These are phyloP conservation scores for Anthopleura sola DNA, from an alignment of 64 coral and sea anemone species.

Conservation along the genomic window DNA sequence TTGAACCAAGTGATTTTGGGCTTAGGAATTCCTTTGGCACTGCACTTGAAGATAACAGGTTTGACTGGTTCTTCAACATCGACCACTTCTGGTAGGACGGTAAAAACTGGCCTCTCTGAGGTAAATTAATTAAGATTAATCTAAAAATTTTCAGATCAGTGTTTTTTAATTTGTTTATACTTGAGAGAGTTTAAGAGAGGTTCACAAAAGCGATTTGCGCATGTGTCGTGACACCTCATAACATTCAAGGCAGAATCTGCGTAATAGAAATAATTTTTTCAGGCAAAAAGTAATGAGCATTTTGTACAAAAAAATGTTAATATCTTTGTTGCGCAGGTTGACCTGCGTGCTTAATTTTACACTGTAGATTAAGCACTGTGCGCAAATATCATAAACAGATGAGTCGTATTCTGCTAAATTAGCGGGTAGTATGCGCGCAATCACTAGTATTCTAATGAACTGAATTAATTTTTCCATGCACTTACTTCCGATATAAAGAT, in stretches of 20 bases:
- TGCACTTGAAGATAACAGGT: slow-evolving; percentile 73
- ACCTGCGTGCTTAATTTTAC: not conserved
- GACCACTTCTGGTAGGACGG: slow-evolving; percentile 30
- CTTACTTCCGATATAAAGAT: slow-evolving; percentile 62
- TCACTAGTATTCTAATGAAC: not conserved
- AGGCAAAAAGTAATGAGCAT: too few relatives aligned
- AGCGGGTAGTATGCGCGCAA: not conserved
- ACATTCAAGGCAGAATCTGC: too few relatives aligned
- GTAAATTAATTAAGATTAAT: not conserved
- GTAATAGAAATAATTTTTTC: too few relatives aligned
- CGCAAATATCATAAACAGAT: too few relatives aligned
- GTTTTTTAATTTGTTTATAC: not conserved
- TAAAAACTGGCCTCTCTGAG: slow-evolving; percentile 35
- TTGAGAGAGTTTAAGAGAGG: too few relatives aligned
- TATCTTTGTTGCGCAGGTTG: too few relatives aligned
- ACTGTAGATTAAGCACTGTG: not conserved
- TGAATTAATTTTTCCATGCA: not conserved
- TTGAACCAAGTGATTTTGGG: slow-evolving; percentile 72
- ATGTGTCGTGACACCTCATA: too few relatives aligned
- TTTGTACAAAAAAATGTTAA: too few relatives aligned
- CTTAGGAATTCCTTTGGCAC: slow-evolving; percentile 50
- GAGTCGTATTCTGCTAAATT: too few relatives aligned
- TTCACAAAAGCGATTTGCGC: too few relatives aligned
- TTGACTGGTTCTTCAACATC: slow-evolving; percentile 57
- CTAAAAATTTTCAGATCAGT: too few relatives aligned